Base-by-base conservation (phyloP, 2,797 vertebrate species). In the Amblyopsis hoosieri region DNA sequence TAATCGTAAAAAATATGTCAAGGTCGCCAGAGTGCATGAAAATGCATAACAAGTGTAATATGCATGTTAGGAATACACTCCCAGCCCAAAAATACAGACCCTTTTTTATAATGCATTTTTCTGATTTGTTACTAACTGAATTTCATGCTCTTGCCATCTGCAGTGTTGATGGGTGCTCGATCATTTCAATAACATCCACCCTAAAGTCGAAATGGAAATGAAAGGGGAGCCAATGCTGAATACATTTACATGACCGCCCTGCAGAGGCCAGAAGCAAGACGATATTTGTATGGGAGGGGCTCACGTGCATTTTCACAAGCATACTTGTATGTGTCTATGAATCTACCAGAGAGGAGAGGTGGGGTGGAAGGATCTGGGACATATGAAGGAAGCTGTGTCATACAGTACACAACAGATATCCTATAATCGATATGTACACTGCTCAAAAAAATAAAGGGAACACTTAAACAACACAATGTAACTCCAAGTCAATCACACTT, bases 201-300 rank as follows among this genome's bases (percentile, higher is more conserved):
- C 47, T 59, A 51, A 70, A 52, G 59, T 60, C 64, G 58, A 17
- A 74, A n/a, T 56, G 49, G 54, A 75, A 61, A 70, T 61, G 46
- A 59, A 31, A 1, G 13, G 57, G 29, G 61, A 74, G 52, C 56
- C 49, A 61, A 46, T 17, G 64, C 66, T 42, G 46, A 57, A 48
- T 59, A 23, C n/a, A 46, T 51, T 67, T 56, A 51, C 54, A 49
- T 59, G 49, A 45, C 52, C 2, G 62, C 31, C 23, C 47, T 15
- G 0, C 12, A 52, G 33, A 50, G 57, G 12, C 51, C 50, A 49
- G 60, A 54, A 54, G 50, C 51, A 29, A 1, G 3, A n/a, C 0
- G 8, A 37, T 23, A 23, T 72, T 46, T 73, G 46, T 56, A 67
- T 81, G 71, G 70, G 7, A 62, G 42, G 42, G 54, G 60, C 57